Evolutionary conservation across 2,888 invertebrate genomes (phyloP), one percentile per base, ranked within the genome.

Genomic region (Dromius quadrimaculatus): DNA sequence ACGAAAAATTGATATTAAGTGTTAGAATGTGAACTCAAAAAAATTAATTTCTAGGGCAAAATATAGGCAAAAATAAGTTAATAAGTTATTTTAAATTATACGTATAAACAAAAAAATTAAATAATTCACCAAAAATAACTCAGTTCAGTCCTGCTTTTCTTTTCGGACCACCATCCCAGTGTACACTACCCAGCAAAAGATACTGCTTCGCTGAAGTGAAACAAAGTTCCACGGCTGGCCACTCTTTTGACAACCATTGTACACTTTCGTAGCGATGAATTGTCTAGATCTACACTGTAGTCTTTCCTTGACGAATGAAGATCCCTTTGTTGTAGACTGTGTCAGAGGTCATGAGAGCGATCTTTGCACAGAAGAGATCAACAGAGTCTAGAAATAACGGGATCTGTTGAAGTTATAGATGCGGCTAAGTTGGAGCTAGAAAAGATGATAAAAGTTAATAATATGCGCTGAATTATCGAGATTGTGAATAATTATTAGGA

Each of bases 281-380:
- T 15, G 23, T 11, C 47, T 47, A 22, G 22, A 47, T 20, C n/a
- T 45, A 20, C 23, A 23, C 11, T 6, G 11, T 6, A 8, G 15
- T 22, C 47, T 47, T 28, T 23, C 13, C 50, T 54, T 54, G 50
- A 28, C 50, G 28, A 54, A 54, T 32, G 50, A 54, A 54, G 50
- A 54, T 54, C 50, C 41, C 50, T 54, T 54, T 54, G 50, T 47
- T 54, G 50, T 54, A 47, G 50, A 28, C 28, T 23, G 23, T 15
- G 28, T 23, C 50, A 54, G 15, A 54, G 50, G 50, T 54, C 50
- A 54, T 54, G 50, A 28, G 50, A 54, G 28, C 28, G 50, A 28
- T 54, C 23, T 54, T 11, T 13, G 23, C 41, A 28, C 28, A 23
- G 47, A 47, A 23, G 22, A 47, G 23, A 47, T 41, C 41, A 41